These are phyloP conservation scores for Drosophila truncata DNA, from an alignment of 1,140 invertebrate species.

Conservation along the genomic window DNA sequence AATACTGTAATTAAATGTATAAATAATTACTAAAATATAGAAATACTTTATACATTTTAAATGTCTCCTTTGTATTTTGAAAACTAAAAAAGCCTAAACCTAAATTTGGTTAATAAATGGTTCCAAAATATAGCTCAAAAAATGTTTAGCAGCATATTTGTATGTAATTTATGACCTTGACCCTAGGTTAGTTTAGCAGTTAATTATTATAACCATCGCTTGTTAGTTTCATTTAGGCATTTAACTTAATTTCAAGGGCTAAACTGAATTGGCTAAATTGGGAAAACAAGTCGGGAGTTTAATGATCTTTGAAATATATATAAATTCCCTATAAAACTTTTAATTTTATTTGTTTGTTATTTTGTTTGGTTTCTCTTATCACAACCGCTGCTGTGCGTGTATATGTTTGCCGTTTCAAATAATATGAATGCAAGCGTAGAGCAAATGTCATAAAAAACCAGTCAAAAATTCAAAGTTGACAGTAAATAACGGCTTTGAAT, in stretches of 20 bases:
- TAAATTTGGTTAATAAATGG: neutral
- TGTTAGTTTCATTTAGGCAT: neutral
- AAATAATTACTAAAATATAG: neutral
- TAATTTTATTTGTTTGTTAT: neutral
- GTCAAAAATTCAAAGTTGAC: constrained; percentile 16
- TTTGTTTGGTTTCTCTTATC: neutral
- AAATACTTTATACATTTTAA: neutral
- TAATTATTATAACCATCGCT: neutral
- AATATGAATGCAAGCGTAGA: constrained; percentile 37
- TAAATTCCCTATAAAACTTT: neutral
- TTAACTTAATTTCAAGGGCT: neutral
- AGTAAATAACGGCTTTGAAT: constrained; percentile 4
- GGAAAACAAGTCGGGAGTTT: neutral
- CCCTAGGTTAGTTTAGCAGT: neutral
- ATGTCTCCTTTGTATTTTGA: neutral
- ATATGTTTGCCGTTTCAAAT: neutral
- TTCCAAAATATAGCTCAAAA: neutral
- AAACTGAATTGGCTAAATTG: neutral
- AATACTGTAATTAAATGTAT: neutral
- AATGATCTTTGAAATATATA: neutral
- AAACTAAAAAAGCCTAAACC: neutral
- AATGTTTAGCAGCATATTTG: neutral
- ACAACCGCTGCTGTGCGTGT: constrained; percentile 1
- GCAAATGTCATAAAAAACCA: constrained; percentile 35
- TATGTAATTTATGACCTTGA: neutral